These are phyloP conservation scores for Condylura cristata DNA, from an alignment of 2,113 vertebrate genomes.

Conservation along the genomic window DNA sequence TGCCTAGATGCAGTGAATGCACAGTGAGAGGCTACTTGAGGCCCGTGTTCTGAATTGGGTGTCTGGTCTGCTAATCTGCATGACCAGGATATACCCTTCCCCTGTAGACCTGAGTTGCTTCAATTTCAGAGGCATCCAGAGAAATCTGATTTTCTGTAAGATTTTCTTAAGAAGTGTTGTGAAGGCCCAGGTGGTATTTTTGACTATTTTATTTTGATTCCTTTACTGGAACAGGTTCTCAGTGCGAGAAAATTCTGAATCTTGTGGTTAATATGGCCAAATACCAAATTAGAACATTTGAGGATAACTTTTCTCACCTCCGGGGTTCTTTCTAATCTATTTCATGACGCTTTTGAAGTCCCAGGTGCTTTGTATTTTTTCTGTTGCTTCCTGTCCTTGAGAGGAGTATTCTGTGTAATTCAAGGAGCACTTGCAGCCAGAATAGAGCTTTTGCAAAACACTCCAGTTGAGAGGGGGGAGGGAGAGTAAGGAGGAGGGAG, in stretches of 20 bases:
- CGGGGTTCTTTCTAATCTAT: background rate
- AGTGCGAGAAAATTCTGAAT: background rate
- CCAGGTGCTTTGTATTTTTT: background rate
- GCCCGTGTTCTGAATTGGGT: background rate
- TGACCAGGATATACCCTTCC: background rate
- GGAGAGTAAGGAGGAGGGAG: background rate
- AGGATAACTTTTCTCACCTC: background rate
- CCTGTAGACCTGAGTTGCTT: background rate
- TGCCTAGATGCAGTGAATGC: background rate
- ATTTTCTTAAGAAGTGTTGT: slow-evolving; percentile 29
- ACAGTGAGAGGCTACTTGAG: background rate
- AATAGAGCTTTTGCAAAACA: background rate
- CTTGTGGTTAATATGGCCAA: background rate
- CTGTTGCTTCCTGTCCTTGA: background rate
- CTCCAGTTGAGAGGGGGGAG: background rate
- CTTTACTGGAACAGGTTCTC: background rate
- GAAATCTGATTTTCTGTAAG: slow-evolving; percentile 21
- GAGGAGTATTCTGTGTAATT: background rate
- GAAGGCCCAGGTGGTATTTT: background rate
- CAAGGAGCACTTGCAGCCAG: background rate
- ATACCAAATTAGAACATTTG: background rate
- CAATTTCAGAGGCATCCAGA: background rate
- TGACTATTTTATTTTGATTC: slow-evolving; percentile 20
- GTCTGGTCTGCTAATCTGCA: background rate
- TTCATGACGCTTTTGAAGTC: background rate